Evolutionary conservation across 1,140 invertebrate species (phyloP).

Genomic region (Riptortus pedestris): DNA sequence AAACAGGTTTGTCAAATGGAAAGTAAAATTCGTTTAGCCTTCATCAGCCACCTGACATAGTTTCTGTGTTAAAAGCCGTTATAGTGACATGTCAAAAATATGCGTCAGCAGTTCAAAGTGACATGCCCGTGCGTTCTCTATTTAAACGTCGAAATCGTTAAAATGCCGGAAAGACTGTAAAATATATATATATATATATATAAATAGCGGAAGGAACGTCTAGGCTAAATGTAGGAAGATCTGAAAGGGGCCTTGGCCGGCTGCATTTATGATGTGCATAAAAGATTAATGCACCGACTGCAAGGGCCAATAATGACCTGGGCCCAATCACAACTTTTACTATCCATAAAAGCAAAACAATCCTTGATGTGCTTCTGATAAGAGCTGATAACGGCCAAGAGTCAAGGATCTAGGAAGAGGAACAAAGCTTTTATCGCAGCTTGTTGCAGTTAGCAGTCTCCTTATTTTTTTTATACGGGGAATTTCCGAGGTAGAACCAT

Average conservation of each 20-base stretch:
- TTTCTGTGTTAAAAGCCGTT: too few species aligned
- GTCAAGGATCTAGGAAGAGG: background rate
- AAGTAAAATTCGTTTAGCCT: too few species aligned
- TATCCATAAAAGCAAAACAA: background rate
- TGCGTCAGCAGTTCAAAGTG: background rate
- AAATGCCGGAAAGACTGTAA: constrained; percentile 28
- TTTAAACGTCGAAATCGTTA: background rate
- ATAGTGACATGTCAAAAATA: too few species aligned
- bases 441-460: too few species aligned
- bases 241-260: background rate
- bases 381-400: background rate
- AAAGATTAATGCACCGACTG: background rate
- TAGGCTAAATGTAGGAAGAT: background rate
- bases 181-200: constrained; percentile 29
- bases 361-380: background rate
- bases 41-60: too few species aligned
- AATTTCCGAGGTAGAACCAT: too few species aligned
- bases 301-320: background rate
- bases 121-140: background rate
- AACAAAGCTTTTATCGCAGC: too few species aligned
- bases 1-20: too few species aligned
- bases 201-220: background rate
- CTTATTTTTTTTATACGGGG: too few species aligned
- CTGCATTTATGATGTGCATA: constrained; percentile 1
- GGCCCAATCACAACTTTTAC: background rate